phyloP scores from a whole-genome alignment of 2,113 vertebrate species.

The Microtus ochrogaster region DNA sequence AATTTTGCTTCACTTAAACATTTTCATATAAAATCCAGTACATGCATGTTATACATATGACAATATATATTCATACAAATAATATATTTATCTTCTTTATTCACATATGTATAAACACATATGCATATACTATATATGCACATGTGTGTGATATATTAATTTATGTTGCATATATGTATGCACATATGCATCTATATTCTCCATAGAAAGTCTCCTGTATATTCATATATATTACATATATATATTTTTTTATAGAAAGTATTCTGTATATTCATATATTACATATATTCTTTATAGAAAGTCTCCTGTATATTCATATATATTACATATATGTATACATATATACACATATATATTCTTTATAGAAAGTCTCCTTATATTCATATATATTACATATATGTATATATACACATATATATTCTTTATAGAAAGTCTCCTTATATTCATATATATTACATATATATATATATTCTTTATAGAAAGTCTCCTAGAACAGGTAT shows the following conservation, averaged over 20 bases:
- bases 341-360: no score
- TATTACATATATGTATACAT: no score
- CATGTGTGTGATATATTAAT: neutral
- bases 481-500: neutral
- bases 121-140: neutral
- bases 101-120: neutral
- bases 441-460: neutral
- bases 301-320: neutral
- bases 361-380: no score
- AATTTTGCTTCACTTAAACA: slow-evolving; percentile 38
- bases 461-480: neutral
- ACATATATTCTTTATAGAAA: neutral
- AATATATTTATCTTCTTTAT: neutral
- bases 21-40: neutral
- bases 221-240: neutral
- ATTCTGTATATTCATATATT: no score
- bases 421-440: neutral
- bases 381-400: no score
- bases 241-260: neutral
- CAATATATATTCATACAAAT: neutral
- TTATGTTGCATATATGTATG: neutral
- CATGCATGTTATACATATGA: neutral
- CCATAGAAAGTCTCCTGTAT: neutral
- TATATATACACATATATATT: no score
- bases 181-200: neutral